phyloP scores from a whole-genome alignment of 2,113 vertebrate species.

The Chloroceryle aenea region DNA sequence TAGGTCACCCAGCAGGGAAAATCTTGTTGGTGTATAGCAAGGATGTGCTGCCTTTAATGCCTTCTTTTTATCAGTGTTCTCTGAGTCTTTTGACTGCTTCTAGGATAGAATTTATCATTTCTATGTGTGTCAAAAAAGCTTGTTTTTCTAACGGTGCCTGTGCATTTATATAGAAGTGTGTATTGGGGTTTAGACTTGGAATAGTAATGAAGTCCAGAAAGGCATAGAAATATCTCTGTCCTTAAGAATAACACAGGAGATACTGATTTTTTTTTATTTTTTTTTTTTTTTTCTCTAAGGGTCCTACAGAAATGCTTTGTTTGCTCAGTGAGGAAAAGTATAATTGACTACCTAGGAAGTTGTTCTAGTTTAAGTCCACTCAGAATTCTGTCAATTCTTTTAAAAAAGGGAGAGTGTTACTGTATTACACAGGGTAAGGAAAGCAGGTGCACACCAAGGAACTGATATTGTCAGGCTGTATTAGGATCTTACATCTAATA shows the following conservation, averaged over 20 bases:
- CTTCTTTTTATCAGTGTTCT: constrained; percentile 29
- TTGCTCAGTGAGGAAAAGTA: neutral
- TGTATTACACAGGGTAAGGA: neutral
- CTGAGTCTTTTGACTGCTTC: constrained; percentile 7
- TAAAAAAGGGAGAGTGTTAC: neutral
- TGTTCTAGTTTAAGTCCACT: neutral
- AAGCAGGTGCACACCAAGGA: neutral
- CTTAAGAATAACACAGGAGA: neutral
- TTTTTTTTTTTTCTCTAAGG: neutral
- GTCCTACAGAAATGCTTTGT: neutral
- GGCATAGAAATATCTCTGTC: neutral
- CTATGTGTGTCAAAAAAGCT: neutral
- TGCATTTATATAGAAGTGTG: neutral
- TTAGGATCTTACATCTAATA: neutral
- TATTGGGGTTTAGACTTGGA: neutral
- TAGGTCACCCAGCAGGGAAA: constrained; percentile 70
- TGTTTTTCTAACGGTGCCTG: neutral
- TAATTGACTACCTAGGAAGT: neutral
- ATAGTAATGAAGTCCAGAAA: neutral
- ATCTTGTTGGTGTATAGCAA: constrained; percentile 16
- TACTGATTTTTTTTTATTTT: neutral
- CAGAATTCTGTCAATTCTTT: neutral
- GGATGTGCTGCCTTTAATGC: constrained; percentile 27
- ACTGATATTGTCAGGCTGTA: neutral
- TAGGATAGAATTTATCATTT: neutral